These are phyloP conservation scores for Phodopus roborovskii DNA, from an alignment of 2,113 vertebrate genomes.

Conservation along the genomic window DNA sequence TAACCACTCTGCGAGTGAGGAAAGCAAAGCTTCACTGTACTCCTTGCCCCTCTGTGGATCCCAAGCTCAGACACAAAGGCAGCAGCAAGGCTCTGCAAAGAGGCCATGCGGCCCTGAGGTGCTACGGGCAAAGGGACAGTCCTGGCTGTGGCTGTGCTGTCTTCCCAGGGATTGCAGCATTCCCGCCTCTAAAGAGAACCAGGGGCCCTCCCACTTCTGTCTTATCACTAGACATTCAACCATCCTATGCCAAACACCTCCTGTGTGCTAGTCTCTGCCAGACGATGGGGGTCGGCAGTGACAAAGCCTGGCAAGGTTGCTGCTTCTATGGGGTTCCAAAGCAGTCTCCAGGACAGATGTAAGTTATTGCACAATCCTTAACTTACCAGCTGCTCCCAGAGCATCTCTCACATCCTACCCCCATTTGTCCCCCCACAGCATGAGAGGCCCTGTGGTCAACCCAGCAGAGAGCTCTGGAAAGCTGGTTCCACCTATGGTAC, in stretches of 20 bases:
- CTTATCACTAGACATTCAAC: background rate
- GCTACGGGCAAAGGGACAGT: background rate
- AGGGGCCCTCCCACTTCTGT: background rate
- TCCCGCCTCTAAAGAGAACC: background rate
- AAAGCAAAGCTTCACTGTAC: background rate
- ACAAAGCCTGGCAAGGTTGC: background rate
- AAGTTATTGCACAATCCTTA: background rate
- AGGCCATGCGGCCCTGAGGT: background rate
- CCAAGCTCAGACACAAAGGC: conserved; percentile 35
- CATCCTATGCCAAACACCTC: background rate
- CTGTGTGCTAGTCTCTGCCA: background rate
- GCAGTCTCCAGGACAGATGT: background rate
- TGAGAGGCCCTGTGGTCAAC: background rate
- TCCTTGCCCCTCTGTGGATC: conserved; percentile 20
- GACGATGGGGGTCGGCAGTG: background rate
- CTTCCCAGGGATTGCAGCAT: background rate
- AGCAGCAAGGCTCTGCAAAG: background rate
- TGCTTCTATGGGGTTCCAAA: background rate
- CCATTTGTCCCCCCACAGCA: background rate
- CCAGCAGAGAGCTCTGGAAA: background rate
- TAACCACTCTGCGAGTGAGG: background rate
- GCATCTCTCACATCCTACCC: background rate
- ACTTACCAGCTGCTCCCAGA: background rate
- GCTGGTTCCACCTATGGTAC: background rate
- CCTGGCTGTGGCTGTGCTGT: background rate